These are phyloP conservation scores for Penaeus chinensis DNA, from an alignment of 1,140 invertebrate genomes.

Conservation along the genomic window DNA sequence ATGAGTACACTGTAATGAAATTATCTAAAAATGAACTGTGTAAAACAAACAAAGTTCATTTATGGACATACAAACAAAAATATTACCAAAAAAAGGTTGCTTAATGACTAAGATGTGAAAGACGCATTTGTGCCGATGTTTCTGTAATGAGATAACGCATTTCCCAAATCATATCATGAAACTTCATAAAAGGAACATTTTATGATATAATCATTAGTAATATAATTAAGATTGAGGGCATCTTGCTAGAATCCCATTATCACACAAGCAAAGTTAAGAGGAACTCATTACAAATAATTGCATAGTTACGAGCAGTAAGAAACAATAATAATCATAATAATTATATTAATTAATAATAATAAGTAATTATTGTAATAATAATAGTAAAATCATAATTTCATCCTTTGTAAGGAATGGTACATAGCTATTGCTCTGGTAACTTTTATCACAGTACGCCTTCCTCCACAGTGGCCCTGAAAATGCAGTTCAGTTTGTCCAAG, in stretches of 20 bases:
- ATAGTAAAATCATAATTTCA: background rate
- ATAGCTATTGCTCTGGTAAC: conserved; percentile 20
- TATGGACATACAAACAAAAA: conserved; percentile 2
- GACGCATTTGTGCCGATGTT: too few relatives aligned
- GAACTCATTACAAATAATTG: conserved; percentile 27
- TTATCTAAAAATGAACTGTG: background rate
- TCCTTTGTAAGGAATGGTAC: conserved; percentile 26
- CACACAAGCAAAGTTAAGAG: conserved; percentile 6
- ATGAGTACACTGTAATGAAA: conserved; percentile 13
- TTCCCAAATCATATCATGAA: too few relatives aligned
- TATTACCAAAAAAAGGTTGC: background rate
- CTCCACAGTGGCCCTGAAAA: conserved; percentile 29
- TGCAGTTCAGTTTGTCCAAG: background rate
- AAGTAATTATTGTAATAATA: background rate
- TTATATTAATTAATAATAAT: conserved; percentile 6
- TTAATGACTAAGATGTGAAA: background rate
- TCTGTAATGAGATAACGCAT: too few relatives aligned
- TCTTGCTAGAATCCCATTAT: conserved; percentile 13
- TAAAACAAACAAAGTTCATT: background rate
- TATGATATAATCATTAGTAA: background rate
- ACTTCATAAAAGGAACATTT: background rate
- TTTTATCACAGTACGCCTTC: conserved; percentile 39
- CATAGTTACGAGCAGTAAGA: background rate
- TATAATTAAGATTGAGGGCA: background rate
- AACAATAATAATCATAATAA: background rate